Evolutionary conservation across 92 coral and sea anemone genomes (phyloP).

Genomic region (Phenganax stokvisi): DNA sequence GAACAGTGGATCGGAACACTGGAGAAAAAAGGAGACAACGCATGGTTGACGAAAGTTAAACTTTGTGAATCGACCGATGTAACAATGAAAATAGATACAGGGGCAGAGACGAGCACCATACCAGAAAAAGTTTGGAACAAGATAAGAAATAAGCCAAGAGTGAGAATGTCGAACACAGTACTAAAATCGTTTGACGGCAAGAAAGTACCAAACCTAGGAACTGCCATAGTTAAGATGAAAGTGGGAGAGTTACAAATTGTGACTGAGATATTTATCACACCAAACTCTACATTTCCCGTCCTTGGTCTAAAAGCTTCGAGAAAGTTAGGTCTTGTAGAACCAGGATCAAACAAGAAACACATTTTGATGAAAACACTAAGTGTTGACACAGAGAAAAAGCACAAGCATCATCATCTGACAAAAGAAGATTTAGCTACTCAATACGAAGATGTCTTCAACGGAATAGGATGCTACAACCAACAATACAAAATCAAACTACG

Average conservation of each 20-base stretch:
- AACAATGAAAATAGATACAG: not conserved
- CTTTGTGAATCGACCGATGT: not conserved
- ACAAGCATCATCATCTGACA: too few relatives aligned
- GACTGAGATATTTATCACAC: too few relatives aligned
- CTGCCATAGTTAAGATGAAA: too few relatives aligned
- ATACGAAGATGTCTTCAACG: conserved; percentile 44
- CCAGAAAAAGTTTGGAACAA: not conserved
- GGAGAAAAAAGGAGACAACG: not conserved
- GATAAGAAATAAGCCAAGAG: not conserved
- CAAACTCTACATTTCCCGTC: too few relatives aligned
- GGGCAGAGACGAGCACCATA: not conserved
- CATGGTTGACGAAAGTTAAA: not conserved
- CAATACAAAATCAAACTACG: too few relatives aligned
- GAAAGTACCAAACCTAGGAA: too few relatives aligned
- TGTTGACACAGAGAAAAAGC: too few relatives aligned
- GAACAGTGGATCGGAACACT: not conserved
- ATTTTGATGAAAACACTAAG: not conserved
- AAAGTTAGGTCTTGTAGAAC: too few relatives aligned
- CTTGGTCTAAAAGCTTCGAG: too few relatives aligned
- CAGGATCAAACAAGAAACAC: too few relatives aligned
- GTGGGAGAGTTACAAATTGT: too few relatives aligned
- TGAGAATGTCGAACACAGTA: not conserved
- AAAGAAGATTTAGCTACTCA: conserved; percentile 34
- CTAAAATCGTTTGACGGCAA: too few relatives aligned
- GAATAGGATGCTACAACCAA: conserved; percentile 45